Conservation (phyloP, 2,797 vertebrate species). For the Tangara arthus region DNA sequence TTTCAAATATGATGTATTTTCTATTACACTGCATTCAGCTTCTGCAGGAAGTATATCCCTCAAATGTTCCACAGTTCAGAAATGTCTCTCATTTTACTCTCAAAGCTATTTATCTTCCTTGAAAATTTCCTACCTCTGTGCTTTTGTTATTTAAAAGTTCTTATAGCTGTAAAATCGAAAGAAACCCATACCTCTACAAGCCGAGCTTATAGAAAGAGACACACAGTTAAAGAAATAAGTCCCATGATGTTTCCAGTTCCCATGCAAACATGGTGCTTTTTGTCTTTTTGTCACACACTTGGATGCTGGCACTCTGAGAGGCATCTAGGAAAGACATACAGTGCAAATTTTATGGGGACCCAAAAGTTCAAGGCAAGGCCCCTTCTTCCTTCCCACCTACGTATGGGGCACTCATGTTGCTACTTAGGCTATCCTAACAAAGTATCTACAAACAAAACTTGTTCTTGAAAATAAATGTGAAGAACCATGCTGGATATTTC, state of each 20-base stretch:
- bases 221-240: neutral
- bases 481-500: neutral
- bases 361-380: neutral
- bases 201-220: neutral
- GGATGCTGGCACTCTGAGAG: neutral
- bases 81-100: conserved; percentile 13
- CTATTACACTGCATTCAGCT: neutral
- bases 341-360: neutral
- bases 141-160: neutral
- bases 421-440: neutral
- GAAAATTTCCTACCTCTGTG: neutral
- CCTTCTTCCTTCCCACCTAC: neutral
- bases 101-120: conserved; percentile 13
- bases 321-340: neutral
- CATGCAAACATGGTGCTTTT: neutral
- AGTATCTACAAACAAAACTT: neutral
- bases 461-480: neutral
- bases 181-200: neutral
- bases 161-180: neutral
- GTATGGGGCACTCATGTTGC: fast-evolving
- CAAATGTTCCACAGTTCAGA: neutral
- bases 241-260: neutral
- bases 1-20: neutral
- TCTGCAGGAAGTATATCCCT: neutral
- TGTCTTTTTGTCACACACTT: neutral